These are phyloP conservation scores for Spermophilus dauricus DNA, from an alignment of 2,113 vertebrate genomes.

Conservation along the genomic window DNA sequence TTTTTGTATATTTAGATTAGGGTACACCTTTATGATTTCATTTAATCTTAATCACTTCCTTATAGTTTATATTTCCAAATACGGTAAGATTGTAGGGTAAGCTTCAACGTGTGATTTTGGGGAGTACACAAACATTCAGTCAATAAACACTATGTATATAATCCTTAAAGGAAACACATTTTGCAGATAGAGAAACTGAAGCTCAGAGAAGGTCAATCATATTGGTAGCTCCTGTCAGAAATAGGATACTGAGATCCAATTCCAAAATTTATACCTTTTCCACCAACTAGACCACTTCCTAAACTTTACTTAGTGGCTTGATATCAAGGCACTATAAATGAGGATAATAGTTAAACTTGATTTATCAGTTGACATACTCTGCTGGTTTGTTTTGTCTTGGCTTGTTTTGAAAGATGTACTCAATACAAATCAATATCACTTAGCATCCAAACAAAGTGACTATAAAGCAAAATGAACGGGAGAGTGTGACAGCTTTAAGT, in stretches of 20 bases:
- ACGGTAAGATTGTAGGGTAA: neutral
- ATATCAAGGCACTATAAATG: neutral
- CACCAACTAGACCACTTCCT: neutral
- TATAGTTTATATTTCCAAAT: neutral
- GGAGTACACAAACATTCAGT: neutral
- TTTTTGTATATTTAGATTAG: neutral
- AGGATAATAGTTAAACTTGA: neutral
- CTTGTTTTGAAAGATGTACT: constrained; percentile 58
- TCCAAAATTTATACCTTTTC: neutral
- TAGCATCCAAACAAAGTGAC: constrained; percentile 33
- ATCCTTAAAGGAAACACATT: constrained; percentile 4
- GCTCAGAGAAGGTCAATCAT: neutral
- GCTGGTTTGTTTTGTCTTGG: constrained; percentile 26
- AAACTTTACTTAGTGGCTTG: neutral
- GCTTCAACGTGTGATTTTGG: neutral
- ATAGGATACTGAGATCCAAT: neutral
- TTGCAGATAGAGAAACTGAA: neutral
- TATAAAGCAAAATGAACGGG: constrained; percentile 40
- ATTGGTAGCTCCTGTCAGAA: neutral
- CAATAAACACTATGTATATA: neutral
- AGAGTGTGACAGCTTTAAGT: constrained; percentile 44
- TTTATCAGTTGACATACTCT: neutral
- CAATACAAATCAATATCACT: neutral
- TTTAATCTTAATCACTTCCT: constrained; percentile 3
- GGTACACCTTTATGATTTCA: neutral